phyloP scores from a whole-genome alignment of 2,797 vertebrate species.

The Ceryle rudis region DNA sequence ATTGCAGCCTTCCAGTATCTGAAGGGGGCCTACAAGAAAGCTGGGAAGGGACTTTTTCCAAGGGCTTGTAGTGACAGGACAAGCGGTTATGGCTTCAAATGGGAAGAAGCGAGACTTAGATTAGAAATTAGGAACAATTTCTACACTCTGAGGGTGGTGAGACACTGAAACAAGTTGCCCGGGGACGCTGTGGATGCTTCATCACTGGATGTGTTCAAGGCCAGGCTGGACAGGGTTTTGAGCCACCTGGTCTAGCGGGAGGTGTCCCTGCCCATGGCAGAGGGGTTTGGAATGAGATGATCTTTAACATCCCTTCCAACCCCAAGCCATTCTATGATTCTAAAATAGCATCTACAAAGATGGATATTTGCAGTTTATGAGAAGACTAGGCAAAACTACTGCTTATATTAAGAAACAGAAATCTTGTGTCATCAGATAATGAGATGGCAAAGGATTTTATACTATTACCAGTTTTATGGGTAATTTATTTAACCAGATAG shows the following conservation, averaged over 20 bases:
- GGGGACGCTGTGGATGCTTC: no score
- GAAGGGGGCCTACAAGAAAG: neutral
- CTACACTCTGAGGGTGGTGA: neutral
- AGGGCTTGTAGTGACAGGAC: no score
- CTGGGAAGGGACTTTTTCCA: no score
- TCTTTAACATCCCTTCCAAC: no score
- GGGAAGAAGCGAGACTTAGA: no score
- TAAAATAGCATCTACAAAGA: neutral
- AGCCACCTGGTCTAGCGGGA: no score
- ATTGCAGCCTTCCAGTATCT: neutral
- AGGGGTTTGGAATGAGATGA: no score
- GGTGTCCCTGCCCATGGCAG: no score
- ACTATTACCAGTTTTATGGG: rapidly evolving
- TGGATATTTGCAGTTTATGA: neutral
- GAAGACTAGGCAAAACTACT: neutral
- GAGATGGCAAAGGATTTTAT: neutral
- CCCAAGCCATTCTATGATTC: no score
- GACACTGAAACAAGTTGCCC: neutral
- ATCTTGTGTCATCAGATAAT: neutral
- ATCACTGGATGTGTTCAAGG: no score
- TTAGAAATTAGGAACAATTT: neutral
- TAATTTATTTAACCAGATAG: neutral
- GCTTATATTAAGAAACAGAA: neutral
- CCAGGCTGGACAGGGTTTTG: no score
- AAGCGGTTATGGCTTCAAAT: no score